A percentile compares a stretch with the other conserved stretches of the same genome.
phyloP scores from a whole-genome alignment of 2,113 vertebrate genomes.

The Anseranas semipalmata region DNA sequence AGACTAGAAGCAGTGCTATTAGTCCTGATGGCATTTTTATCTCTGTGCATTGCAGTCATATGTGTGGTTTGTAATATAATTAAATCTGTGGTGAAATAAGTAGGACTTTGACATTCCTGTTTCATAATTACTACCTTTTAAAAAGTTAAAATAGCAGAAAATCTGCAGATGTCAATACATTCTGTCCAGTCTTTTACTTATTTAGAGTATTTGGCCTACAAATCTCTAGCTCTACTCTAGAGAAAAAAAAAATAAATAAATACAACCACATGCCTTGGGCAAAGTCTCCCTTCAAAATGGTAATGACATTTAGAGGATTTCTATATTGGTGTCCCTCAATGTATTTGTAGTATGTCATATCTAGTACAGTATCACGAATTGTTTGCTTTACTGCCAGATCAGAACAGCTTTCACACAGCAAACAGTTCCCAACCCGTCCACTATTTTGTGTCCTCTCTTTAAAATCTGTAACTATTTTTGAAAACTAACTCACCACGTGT shows the following conservation, averaged over 20 bases:
- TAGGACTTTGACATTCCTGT: neutral
- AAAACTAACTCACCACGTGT: neutral
- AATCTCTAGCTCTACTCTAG: neutral
- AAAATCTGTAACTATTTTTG: neutral
- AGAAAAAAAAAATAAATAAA: neutral
- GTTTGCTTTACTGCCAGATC: neutral
- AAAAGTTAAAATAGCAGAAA: neutral
- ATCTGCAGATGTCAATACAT: neutral
- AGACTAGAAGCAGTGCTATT: neutral
- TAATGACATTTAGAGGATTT: neutral
- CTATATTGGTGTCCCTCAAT: neutral
- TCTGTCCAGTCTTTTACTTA: neutral
- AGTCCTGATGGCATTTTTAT: neutral
- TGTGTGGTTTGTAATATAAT: neutral
- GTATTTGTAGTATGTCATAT: neutral
- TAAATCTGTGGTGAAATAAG: neutral
- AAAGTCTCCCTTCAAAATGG: neutral
- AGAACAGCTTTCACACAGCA: neutral
- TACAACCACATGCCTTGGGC: neutral
- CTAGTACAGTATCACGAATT: neutral
- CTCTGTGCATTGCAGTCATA: neutral
- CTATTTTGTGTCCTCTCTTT: neutral
- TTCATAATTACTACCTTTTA: neutral
- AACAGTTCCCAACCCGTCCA: rapidly evolving
- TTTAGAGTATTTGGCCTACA: neutral